Evolutionary conservation across 2,113 vertebrate species (phyloP).

Genomic region (Empidonax alnorum): DNA sequence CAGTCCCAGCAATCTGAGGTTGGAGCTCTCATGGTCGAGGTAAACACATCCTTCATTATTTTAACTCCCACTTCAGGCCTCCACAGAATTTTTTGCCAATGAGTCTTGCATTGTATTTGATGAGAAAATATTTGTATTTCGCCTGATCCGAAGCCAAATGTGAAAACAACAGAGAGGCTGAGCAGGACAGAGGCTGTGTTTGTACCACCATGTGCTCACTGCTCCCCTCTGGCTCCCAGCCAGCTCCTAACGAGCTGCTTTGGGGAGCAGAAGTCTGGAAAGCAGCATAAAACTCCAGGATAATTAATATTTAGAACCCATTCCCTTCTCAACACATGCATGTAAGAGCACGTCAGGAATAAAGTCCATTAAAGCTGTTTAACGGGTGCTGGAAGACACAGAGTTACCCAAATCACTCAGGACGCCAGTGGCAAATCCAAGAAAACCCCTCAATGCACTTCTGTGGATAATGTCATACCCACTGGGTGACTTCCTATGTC

Average conservation of each 20-base stretch:
- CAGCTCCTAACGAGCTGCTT: background rate
- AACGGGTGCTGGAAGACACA: background rate
- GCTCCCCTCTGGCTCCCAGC: background rate
- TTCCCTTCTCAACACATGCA: fast-evolving
- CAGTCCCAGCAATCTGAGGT: background rate
- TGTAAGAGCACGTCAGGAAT: fast-evolving
- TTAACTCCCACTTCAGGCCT: background rate
- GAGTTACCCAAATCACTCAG: background rate
- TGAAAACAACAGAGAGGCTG: background rate
- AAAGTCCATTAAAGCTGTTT: fast-evolving
- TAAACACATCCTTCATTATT: background rate
- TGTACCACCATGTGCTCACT: fast-evolving
- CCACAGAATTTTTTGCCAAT: background rate
- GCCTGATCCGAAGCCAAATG: background rate
- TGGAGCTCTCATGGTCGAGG: background rate
- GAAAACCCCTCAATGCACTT: background rate
- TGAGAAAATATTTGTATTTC: background rate
- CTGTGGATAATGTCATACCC: background rate
- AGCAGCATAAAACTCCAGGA: background rate
- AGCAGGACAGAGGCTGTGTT: fast-evolving
- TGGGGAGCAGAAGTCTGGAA: background rate
- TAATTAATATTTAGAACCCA: background rate
- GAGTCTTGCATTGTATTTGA: background rate
- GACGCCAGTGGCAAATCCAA: background rate
- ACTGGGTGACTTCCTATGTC: background rate